Percentiles rank a stretch among this genome's conserved stretches.
Conservation (phyloP, 2,113 vertebrate species). For the Pithys albifrons region DNA sequence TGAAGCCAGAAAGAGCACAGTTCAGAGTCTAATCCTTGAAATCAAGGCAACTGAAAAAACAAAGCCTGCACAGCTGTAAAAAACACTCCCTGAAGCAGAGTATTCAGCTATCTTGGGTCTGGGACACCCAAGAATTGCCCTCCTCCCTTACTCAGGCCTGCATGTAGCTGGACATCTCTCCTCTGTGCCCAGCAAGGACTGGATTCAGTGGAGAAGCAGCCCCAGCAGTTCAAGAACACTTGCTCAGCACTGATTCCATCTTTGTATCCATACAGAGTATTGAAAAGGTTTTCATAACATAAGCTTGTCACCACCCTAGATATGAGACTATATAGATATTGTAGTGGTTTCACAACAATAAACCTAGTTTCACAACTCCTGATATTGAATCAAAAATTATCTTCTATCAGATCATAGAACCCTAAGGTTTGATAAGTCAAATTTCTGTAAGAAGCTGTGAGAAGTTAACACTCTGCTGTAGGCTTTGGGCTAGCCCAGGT, state of each 20-base stretch:
- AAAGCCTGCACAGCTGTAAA: not conserved
- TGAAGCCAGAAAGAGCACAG: not conserved
- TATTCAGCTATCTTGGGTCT: not conserved
- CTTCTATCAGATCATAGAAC: not conserved
- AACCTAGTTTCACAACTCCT: not conserved
- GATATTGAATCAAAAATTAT: not conserved
- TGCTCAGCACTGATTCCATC: not conserved
- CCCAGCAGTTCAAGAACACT: not conserved
- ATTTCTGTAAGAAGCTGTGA: not conserved
- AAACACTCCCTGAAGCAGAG: not conserved
- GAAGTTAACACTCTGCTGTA: not conserved
- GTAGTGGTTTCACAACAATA: not conserved
- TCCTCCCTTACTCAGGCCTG: not conserved
- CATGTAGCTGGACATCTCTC: not conserved
- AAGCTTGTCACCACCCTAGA: not conserved
- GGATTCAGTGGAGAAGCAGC: not conserved
- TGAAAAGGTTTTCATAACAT: not conserved
- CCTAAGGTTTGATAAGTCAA: not conserved
- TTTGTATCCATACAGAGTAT: not conserved
- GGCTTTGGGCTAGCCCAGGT: not conserved
- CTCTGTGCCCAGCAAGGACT: not conserved
- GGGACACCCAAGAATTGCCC: not conserved
- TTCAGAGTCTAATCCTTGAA: not conserved
- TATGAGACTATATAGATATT: not conserved
- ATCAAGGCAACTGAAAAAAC: not conserved